These are phyloP conservation scores for Sparus aurata DNA, from an alignment of 2,797 vertebrate genomes.

Conservation along the genomic window DNA sequence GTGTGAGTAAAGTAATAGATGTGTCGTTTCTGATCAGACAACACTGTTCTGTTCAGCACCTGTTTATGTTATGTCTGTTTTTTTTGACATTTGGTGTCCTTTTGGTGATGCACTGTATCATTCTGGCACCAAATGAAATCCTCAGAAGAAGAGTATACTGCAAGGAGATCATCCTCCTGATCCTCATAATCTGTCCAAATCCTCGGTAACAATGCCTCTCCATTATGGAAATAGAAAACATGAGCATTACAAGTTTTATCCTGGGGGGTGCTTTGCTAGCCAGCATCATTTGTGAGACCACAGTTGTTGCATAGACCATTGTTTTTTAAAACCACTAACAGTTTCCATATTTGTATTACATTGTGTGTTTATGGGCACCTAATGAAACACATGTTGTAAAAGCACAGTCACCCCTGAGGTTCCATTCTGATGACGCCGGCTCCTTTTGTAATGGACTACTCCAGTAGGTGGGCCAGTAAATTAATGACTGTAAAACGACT, in stretches of 20 bases:
- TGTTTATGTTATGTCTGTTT: neutral
- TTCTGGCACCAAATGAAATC: constrained; percentile 39
- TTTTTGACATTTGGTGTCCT: constrained; percentile 14
- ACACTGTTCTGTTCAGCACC: neutral
- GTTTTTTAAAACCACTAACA: constrained; percentile 49
- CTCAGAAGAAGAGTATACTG: constrained; percentile 49
- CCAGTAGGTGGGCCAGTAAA: constrained; percentile 63
- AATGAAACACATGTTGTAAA: constrained; percentile 70
- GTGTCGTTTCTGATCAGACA: neutral
- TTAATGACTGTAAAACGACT: constrained; percentile 76
- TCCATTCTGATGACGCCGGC: constrained; percentile 61
- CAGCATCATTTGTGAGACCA: constrained; percentile 22
- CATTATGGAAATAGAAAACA: constrained; percentile 68
- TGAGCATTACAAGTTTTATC: constrained; percentile 51
- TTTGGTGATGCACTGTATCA: constrained; percentile 33
- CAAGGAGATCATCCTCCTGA: constrained; percentile 72
- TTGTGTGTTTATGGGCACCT: constrained; percentile 59
- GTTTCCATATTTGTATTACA: constrained; percentile 64
- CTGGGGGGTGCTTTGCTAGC: constrained; percentile 18
- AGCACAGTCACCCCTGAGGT: constrained; percentile 57
- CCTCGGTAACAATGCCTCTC: constrained; percentile 59
- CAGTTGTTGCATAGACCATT: constrained; percentile 36
- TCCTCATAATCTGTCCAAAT: constrained; percentile 72
- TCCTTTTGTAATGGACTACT: constrained; percentile 63
- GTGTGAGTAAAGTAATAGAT: neutral